Base-by-base conservation (phyloP, 1,140 invertebrate species). In the Chlorops oryzae region DNA sequence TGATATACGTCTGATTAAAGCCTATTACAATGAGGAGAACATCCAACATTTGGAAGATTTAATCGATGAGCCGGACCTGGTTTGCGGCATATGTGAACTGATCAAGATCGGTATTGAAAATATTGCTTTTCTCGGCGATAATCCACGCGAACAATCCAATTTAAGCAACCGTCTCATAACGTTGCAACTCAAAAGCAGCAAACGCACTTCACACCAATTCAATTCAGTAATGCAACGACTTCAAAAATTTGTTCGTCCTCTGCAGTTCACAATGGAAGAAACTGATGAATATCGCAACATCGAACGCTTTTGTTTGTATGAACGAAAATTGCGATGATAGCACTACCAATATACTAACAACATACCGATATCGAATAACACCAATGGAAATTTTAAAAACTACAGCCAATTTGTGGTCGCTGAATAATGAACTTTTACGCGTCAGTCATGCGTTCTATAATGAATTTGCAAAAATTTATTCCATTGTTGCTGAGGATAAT, bases 61-160 rank as follows among this genome's bases (percentile, higher is more conserved):
- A 2, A 22, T 67, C 13, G 25, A 17, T 23, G 53, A 63, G 46
- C 67, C 67, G 3, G 59, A 63, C 6, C 35, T 70, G 9, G 58
- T 65, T 25, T 55, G 63, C 5, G 59, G 61, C 5, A 58, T 70
- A 4, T 70, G 66, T 43, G 66, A 70, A 58, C 60, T 70, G n/a
- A 70, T 70, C 23, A 67, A 68, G 45, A 68, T 70, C 35, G 67
- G 67, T 45, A 70, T 70, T 25, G 67, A 70, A 35, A 70, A 70
- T 44, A 62, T 65, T 13, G 58, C 66, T 15, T 70, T 70, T 44
- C 50, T 70, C 13, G 66, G 66, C 7, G 66, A 70, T 18, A 70
- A 61, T n/a, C 53, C 44, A 32, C 58, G 59, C 17, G 67, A 70
- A 28, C 64, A 70, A 54, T 39, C 51, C 1, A 48, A 52, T 0